A percentile compares a stretch with the other conserved stretches of the same genome.
These are phyloP conservation scores for Ophioninae sp. DNA, from an alignment of 2,888 invertebrate genomes.

Conservation along the genomic window DNA sequence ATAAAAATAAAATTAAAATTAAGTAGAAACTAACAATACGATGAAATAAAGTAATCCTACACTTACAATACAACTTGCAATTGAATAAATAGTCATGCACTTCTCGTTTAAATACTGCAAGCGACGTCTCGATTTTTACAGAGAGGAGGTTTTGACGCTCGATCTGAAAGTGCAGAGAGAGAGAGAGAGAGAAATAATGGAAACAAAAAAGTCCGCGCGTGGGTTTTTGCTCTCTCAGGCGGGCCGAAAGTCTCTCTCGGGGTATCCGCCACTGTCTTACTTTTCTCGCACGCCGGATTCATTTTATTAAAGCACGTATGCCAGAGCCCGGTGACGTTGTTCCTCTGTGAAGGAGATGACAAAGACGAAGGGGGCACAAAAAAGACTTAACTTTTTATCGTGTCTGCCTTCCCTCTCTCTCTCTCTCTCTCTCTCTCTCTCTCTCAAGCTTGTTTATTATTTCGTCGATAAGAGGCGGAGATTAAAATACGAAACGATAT, in stretches of 20 bases:
- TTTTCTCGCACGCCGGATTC: slow-evolving; percentile 21
- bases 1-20: not conserved
- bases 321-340: slow-evolving; percentile 10
- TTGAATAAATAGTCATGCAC: too few relatives aligned
- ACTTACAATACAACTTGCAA: too few relatives aligned
- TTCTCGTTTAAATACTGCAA: too few relatives aligned
- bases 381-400: not conserved
- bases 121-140: too few relatives aligned
- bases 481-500: slow-evolving; percentile 7
- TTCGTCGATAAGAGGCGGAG: not conserved
- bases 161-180: too few relatives aligned
- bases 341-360: not conserved
- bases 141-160: too few relatives aligned
- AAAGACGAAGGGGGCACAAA: not conserved
- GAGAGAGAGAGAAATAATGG: slow-evolving; percentile 41
- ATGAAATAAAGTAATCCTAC: too few relatives aligned
- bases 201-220: slow-evolving; percentile 63
- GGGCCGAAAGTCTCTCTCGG: slow-evolving; percentile 38
- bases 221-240: slow-evolving; percentile 58
- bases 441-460: not conserved
- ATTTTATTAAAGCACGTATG: slow-evolving; percentile 19
- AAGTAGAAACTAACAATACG: too few relatives aligned
- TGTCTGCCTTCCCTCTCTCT: not conserved
- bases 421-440: not conserved
- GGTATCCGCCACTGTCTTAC: slow-evolving; percentile 24